A percentile compares a stretch with the other conserved stretches of the same genome.
Evolutionary conservation across 2,888 invertebrate genomes (phyloP).

Genomic region (Erpobdella octoculata): DNA sequence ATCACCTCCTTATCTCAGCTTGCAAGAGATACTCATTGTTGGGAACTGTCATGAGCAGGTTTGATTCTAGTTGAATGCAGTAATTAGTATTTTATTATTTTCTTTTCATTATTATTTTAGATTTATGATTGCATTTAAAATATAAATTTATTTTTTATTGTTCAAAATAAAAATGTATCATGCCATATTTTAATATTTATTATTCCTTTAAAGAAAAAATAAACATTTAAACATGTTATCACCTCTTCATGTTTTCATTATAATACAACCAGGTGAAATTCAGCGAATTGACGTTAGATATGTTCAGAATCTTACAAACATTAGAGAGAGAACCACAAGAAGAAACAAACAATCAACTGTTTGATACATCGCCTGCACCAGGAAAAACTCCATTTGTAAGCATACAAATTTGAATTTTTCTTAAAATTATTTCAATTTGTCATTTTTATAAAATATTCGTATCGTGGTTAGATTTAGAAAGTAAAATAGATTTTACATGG

Average conservation of each 20-base stretch:
- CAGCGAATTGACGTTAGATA: constrained; percentile 90
- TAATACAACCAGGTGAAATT: constrained; percentile 66
- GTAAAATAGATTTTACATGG: no score
- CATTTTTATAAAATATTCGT: no score
- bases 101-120: neutral
- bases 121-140: neutral
- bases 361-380: constrained; percentile 64
- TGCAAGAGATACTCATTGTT: constrained; percentile 87
- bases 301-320: constrained; percentile 93
- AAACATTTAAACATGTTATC: no score
- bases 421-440: no score
- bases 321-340: constrained; percentile 83
- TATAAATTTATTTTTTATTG: neutral
- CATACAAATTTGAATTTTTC: no score
- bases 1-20: constrained; percentile 74
- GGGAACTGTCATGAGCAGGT: constrained; percentile 84
- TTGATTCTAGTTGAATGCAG: constrained; percentile 32
- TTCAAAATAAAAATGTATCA: neutral
- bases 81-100: neutral
- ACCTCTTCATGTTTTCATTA: no score
- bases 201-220: no score
- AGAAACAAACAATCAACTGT: constrained; percentile 54
- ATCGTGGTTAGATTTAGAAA: no score
- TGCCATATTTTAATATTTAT: no score
- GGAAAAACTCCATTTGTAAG: constrained; percentile 63